These are phyloP conservation scores for Myrmecophaga tridactyla DNA, from an alignment of 2,113 vertebrate species.

Conservation along the genomic window DNA sequence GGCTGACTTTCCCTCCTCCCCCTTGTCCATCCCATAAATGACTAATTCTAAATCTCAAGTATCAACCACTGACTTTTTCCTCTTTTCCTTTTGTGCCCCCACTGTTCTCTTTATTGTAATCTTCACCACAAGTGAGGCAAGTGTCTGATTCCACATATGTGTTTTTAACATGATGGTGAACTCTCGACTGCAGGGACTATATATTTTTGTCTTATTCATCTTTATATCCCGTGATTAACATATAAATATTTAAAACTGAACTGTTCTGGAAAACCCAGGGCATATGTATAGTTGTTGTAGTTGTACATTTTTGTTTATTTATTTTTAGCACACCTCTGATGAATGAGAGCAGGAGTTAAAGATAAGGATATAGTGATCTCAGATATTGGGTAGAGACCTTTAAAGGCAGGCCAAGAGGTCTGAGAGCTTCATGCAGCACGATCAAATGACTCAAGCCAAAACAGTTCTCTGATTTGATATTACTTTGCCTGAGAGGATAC, in stretches of 20 bases:
- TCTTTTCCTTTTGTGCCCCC: fast-evolving
- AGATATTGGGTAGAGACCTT: neutral
- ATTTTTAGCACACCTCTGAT: too few species aligned
- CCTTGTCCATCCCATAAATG: fast-evolving
- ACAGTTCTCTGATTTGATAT: neutral
- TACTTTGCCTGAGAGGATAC: too few species aligned
- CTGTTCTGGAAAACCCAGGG: neutral
- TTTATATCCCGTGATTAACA: neutral
- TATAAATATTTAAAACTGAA: neutral
- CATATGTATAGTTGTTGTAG: fast-evolving
- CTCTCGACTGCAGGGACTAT: neutral
- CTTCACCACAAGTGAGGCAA: too few species aligned
- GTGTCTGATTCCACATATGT: fast-evolving
- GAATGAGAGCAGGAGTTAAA: neutral
- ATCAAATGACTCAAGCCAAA: neutral
- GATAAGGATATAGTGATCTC: neutral
- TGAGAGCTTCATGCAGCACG: neutral
- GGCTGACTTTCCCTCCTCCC: neutral
- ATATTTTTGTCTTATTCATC: neutral
- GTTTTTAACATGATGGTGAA: neutral
- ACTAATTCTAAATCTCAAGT: fast-evolving
- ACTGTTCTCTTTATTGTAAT: neutral
- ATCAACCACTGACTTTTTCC: neutral
- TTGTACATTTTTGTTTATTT: too few species aligned
- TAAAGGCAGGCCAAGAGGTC: neutral